These are phyloP conservation scores for Mobula birostris DNA, from an alignment of 2,113 vertebrate genomes.

Conservation along the genomic window DNA sequence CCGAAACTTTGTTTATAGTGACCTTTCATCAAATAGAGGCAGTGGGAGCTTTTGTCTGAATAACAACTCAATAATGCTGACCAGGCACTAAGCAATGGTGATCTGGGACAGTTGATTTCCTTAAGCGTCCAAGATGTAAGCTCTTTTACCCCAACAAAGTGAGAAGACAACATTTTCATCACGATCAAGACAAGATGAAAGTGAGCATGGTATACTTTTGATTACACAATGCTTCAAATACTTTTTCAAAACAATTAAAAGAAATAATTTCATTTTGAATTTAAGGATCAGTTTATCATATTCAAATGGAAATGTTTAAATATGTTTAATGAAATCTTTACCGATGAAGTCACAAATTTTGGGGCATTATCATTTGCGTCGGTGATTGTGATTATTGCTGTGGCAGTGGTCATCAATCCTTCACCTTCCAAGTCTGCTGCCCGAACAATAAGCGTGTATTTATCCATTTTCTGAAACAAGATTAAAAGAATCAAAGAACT, in stretches of 20 bases:
- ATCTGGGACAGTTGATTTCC: too few relatives aligned
- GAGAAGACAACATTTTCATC: not conserved
- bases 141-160: not conserved
- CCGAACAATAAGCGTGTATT: constrained; percentile 63
- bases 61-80: not conserved
- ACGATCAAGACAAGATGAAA: not conserved
- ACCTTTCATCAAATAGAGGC: not conserved
- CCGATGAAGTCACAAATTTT: constrained; percentile 49
- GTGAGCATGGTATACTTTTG: not conserved
- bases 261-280: not conserved
- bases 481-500: constrained; percentile 12
- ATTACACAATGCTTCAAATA: not conserved
- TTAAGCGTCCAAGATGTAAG: not conserved
- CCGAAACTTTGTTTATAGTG: not conserved
- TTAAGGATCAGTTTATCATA: not conserved
- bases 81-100: not conserved
- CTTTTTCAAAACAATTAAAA: not conserved
- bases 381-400: constrained; percentile 60
- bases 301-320: not conserved
- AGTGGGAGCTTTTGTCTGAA: not conserved
- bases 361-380: constrained; percentile 77
- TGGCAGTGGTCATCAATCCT: constrained; percentile 48
- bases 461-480: constrained; percentile 56
- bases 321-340: constrained; percentile 48
- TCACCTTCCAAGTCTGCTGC: constrained; percentile 61